Base-by-base conservation (phyloP, 1,140 invertebrate genomes). In the Drosophila nikananu region DNA sequence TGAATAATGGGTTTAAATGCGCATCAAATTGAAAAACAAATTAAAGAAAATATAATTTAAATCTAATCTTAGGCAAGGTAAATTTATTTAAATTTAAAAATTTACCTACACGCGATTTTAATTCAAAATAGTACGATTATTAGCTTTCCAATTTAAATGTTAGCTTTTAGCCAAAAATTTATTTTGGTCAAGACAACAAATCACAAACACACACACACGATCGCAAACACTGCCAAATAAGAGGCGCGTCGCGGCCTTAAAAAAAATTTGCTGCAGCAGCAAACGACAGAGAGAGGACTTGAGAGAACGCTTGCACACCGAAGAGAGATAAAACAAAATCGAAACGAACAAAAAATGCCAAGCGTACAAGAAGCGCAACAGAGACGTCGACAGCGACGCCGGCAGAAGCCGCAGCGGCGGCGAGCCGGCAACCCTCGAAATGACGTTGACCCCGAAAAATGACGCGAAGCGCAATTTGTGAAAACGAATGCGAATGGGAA, bases 391-490 rank as follows among this genome's bases (percentile, higher is more conserved):
- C 54, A 54, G 78, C 62, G 66, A 62, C 54, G 59, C 37, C 61
- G 10, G 48, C 51, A 46, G 71, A 76, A 63, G 23, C 49, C 41
- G 19, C 42, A 55, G 51, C 60, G 21, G 37, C 51, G 52, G 30
- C 49, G 46, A 19, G 39, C 64, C 64, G 70, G 81, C 86, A 84
- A 89, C 84, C 86, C 86, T 87, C 80, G 80, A 87, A 81, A 90
- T 90, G 86, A 90, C 86, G 86, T 90, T 90, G 86, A 90, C 86
- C 86, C 86, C 86, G 86, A 90, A 90, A 90, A 91, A 82, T 90
- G 86, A 89, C 79, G 86, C 86, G 79, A 90, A 90, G 76, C 78
- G 78, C 83, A 90, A 90, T 90, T 86, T 90, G 86, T 90, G 81
- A 91, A 90, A 77, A 76, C 83, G 86, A 90, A 90, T 82, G 79